Evolutionary conservation across 2,888 invertebrate species (phyloP), one percentile per base, ranked within the genome.

Genomic region (Dermolepida albohirtum): DNA sequence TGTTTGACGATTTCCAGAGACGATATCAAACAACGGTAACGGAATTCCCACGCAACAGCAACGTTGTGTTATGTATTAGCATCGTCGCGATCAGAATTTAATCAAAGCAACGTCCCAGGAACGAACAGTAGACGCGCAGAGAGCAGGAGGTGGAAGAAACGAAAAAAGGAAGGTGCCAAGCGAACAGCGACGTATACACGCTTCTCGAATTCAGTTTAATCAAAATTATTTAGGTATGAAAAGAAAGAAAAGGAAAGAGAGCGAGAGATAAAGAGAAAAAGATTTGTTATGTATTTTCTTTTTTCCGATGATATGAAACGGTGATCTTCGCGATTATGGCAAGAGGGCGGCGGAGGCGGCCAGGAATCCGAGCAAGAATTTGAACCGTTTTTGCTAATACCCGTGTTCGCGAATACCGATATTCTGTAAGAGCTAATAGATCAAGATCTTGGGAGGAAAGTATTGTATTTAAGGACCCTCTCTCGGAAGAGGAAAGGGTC

Each of bases 61-160:
- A 27, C 29, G 44, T 27, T 14, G 29, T 27, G 59, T 22, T 12
- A 27, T 10, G 47, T 47, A 34, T 34, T 34, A 34, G 34, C 47
- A 17, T 47, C 59, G 59, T 78, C 77, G 74, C 79, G 76, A 78
- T 79, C 80, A 80, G 80, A 82, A 81, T 82, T 82, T 81, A 82
- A 81, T 82, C 82, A 82, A 82, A 82, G 77, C 78, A 78, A 75
- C 78, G 71, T 54, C 54, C 16, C 41, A 11, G 17, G 27, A 44
- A 44, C 59, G 29, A 34, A 5, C 34, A 34, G 6, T 7, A 2
- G 43, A 22, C 22, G 22, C 22, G 22, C 7, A 34, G 29, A 29
- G 11, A 22, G 44, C 27, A 43, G 27, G 43, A 16, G 14, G n/a
- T 14, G 44, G 44, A 16, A 22, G 4, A 1, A n/a, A 27, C 27